These are phyloP conservation scores for Hipparchia semele DNA, from an alignment of 2,888 invertebrate species.

Conservation along the genomic window DNA sequence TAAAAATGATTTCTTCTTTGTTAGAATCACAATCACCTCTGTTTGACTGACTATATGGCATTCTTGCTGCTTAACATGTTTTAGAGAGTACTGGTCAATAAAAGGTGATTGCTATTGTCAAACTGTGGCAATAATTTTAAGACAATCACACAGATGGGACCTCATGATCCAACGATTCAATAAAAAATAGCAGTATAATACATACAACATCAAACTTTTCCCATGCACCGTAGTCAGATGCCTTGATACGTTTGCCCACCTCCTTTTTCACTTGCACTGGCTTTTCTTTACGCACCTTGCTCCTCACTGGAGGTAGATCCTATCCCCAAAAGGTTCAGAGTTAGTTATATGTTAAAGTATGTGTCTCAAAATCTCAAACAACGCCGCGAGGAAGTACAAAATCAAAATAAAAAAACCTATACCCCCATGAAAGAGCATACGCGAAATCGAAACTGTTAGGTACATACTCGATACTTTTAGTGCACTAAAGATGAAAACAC, in stretches of 20 bases:
- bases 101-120: no score
- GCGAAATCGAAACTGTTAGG: conserved; percentile 35
- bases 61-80: no score
- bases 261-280: conserved; percentile 58
- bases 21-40: no score
- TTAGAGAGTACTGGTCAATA: no score
- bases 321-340: conserved; percentile 52
- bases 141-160: no score
- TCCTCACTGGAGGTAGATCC: conserved; percentile 81
- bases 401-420: conserved; percentile 36
- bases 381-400: conserved; percentile 37
- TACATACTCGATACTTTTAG: conserved; percentile 28
- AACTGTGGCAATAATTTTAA: no score
- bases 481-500: conserved; percentile 16
- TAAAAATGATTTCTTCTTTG: no score
- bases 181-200: not conserved
- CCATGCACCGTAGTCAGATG: conserved; percentile 88
- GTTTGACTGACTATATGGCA: no score
- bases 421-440: conserved; percentile 33
- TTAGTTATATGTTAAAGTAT: conserved; percentile 29
- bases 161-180: no score
- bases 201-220: conserved; percentile 91
- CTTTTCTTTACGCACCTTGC: conserved; percentile 72
- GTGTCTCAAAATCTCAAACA: conserved; percentile 31
- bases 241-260: conserved; percentile 76